Conservation (phyloP, 2,888 invertebrate species). For the Stegophylla sp. region DNA sequence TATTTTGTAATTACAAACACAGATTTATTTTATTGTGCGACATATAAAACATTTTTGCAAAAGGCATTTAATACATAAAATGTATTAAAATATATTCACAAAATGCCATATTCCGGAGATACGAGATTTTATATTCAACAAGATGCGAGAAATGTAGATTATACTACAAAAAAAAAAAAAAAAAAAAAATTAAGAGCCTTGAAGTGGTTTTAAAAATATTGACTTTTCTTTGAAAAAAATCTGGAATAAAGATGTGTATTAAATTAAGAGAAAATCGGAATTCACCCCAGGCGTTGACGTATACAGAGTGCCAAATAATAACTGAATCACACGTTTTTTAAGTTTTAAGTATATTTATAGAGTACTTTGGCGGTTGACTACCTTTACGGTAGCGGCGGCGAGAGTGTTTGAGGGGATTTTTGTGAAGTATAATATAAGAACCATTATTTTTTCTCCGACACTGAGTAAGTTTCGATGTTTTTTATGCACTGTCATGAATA, state of each 20-base stretch:
- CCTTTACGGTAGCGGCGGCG: no score
- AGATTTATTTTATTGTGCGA: neutral
- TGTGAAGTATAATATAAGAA: conserved; percentile 14
- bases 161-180: neutral
- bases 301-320: conserved; percentile 8
- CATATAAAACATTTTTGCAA: neutral
- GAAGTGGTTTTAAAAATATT: conserved; percentile 7
- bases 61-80: neutral
- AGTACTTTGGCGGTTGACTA: neutral
- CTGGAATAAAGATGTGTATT: neutral
- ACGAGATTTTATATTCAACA: neutral
- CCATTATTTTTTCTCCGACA: conserved; percentile 31
- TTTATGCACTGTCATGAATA: conserved; percentile 32
- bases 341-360: conserved; percentile 25
- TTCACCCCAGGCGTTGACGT: conserved; percentile 1
- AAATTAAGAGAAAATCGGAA: conserved; percentile 24
- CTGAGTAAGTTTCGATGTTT: conserved; percentile 44
- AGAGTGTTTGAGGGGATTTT: conserved; percentile 26
- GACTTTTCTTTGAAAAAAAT: conserved; percentile 2
- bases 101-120: neutral
- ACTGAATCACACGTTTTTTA: conserved; percentile 6
- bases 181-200: neutral
- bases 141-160: neutral
- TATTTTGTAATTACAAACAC: neutral
- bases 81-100: neutral